Evolutionary conservation across 2,113 vertebrate species (phyloP).

Genomic region (Python bivittatus): DNA sequence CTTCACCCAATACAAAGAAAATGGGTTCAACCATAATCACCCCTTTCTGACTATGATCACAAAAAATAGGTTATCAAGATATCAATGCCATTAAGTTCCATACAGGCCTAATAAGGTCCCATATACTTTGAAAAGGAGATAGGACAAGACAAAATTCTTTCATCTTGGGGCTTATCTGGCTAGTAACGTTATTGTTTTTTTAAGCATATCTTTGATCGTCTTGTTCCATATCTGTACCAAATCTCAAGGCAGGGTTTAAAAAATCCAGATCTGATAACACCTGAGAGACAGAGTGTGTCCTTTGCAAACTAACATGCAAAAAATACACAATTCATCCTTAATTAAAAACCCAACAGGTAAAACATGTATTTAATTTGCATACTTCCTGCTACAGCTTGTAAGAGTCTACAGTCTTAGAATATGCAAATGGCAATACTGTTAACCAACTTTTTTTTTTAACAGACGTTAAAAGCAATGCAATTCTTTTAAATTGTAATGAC

Average conservation of each 20-base stretch:
- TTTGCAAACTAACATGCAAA: constrained; percentile 20
- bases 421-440: not conserved
- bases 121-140: not conserved
- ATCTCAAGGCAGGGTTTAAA: not conserved
- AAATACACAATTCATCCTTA: not conserved
- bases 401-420: not conserved
- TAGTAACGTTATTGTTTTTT: not conserved
- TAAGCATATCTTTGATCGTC: not conserved
- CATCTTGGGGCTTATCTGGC: not conserved
- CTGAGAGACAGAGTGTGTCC: not conserved
- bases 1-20: not conserved
- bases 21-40: not conserved
- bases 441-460: constrained; percentile 1
- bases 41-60: not conserved
- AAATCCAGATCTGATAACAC: not conserved
- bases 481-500: constrained; percentile 12
- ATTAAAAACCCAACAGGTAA: constrained; percentile 25
- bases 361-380: constrained; percentile 18
- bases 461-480: not conserved
- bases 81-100: not conserved
- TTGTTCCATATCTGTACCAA: not conserved
- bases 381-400: not conserved
- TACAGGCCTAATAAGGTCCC: no score
- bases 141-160: not conserved
- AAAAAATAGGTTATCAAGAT: not conserved